Evolutionary conservation across 2,797 vertebrate species (phyloP), one percentile per base, ranked within the genome.

Genomic region (Anguilla obscura): DNA sequence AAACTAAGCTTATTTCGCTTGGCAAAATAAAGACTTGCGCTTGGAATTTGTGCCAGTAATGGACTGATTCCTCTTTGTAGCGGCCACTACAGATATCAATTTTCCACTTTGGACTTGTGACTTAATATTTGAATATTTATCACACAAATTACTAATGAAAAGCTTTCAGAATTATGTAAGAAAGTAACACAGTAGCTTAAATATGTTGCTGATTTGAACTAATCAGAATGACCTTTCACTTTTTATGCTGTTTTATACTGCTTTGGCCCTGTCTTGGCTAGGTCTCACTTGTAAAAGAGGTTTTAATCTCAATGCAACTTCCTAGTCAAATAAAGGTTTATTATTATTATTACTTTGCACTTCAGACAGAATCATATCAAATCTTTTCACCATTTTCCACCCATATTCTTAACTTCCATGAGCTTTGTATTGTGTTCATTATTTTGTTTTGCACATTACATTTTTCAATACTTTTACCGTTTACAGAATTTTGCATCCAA

Each of bases 21-120:
- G n/a, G 27, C 8, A 74, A 74, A 40, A 50, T 48, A n/a, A 45
- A n/a, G 40, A 63, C 84, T 69, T 85, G 12, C 27, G 24, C 50
- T 54, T 7, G 74, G 27, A 52, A 74, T 50, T 48, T 3, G n/a
- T n/a, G 40, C 4, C 7, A 56, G 56, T 71, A 21, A 54, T 56
- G 36, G 21, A 54, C 40, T 87, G 50, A 30, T 84, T 89, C 84
- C 58, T 66, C 90, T 88, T 87, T 86, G 85, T 95, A 93, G 91
- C 91, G 93, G 93, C 91, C 90, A 86, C 87, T 89, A 87, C 82
- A 84, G 74, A 90, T 9, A 50, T 50, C 74, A 40, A 63, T 27
- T 50, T 50, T 82, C 8, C 24, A 48, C 6, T 48, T 48, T 82
- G 27, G 33, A 76, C 14, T 36, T 76, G 71, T 76, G 9, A 16